Evolutionary conservation across 2,797 vertebrate genomes (phyloP).

Genomic region (Clamator glandarius): DNA sequence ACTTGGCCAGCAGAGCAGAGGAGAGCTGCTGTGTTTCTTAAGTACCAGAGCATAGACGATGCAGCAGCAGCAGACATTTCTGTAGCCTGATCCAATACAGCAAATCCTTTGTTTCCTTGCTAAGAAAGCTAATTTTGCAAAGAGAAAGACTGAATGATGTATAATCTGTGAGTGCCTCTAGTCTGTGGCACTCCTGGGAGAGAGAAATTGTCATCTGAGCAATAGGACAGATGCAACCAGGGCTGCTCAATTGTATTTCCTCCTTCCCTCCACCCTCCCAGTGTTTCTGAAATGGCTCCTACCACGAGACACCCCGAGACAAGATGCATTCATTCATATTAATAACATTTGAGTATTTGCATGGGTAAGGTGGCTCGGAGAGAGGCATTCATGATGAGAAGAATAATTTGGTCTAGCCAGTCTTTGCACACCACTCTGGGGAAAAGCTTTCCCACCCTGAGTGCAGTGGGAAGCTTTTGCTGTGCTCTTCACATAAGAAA

Average conservation of each 20-base stretch:
- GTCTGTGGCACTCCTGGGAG: slow-evolving; percentile 50
- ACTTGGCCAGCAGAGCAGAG: slow-evolving; percentile 7
- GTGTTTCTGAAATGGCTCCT: slow-evolving; percentile 58
- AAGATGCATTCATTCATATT: slow-evolving; percentile 66
- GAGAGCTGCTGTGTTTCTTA: not conserved
- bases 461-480: not conserved
- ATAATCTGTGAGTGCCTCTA: slow-evolving; percentile 17
- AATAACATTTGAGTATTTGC: slow-evolving; percentile 55
- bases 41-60: not conserved
- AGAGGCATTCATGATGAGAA: slow-evolving; percentile 57
- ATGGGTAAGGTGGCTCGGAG: slow-evolving; percentile 50
- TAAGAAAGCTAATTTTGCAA: slow-evolving; percentile 47
- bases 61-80: slow-evolving; percentile 35
- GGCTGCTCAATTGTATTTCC: slow-evolving; percentile 1
- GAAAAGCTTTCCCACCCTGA: slow-evolving; percentile 48
- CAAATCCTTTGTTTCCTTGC: slow-evolving; percentile 62
- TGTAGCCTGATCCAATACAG: slow-evolving; percentile 22
- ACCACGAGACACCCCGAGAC: slow-evolving; percentile 40
- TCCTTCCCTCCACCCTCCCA: slow-evolving; percentile 30
- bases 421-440: slow-evolving; percentile 40
- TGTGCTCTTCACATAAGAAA: not conserved
- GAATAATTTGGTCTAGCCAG: slow-evolving; percentile 56
- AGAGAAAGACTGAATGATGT: slow-evolving; percentile 6
- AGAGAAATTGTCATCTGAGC: slow-evolving; percentile 32
- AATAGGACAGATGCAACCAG: not conserved